Evolutionary conservation across 2,888 invertebrate genomes (phyloP), one percentile per base, ranked within the genome.

Genomic region (Sarcophaga carnaria): DNA sequence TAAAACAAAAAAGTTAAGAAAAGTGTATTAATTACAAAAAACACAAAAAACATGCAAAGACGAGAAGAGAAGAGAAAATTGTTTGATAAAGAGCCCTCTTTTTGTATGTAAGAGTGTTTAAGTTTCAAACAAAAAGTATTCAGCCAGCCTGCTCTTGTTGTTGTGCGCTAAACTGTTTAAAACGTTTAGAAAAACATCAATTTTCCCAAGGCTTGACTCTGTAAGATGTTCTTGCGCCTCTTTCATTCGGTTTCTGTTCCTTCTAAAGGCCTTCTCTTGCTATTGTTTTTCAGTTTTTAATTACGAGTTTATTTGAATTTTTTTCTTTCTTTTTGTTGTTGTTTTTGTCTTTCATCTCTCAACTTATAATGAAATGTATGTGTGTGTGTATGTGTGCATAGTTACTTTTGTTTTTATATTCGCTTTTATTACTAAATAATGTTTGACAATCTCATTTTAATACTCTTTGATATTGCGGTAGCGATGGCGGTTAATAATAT

Each of bases 181-280:
- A 83, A 22, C 70, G 59, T 70, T 79, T 75, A 67, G 62, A 81
- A 74, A 77, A 86, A 64, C 77, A 80, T 69, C 14, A 80, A 75
- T 84, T 83, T 87, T 63, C 62, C 37, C 78, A 75, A 78, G 45
- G 37, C 83, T 83, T 81, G 78, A 84, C 64, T 81, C 79, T 75
- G 47, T 70, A 80, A 83, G 67, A 77, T 78, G 74, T 74, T 77
- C 2, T 62, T 14, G 54, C 54, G 17, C 11, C 6, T 60, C 49
- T 47, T 69, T 62, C 11, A 8, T n/a, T 22, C 2, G 54, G 2
- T 37, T 20, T 54, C n/a, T 27, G 11, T 3, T 63, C 54, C 25
- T 78, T 69, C 37, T 37, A 37, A 37, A 37, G 8, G 8, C 8
- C 10, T 37, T 37, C 37, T 37, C 10, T 37, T 37, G 2, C 37